Percentiles rank a stretch among this genome's conserved stretches.
phyloP scores from a whole-genome alignment of 1,140 invertebrate genomes.

The Trachymyrmex septentrionalis region DNA sequence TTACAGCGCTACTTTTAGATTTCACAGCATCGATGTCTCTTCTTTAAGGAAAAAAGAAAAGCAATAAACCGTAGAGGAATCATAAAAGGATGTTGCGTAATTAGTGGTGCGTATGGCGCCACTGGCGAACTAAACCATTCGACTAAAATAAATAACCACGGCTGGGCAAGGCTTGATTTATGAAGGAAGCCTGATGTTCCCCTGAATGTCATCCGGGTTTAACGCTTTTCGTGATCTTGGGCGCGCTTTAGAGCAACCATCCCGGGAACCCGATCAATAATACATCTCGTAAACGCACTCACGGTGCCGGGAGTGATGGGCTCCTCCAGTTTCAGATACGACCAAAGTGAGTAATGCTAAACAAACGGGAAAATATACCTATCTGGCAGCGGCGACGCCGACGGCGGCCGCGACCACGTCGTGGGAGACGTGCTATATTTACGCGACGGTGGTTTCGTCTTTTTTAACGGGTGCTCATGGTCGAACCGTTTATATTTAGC shows the following conservation, averaged over 20 bases:
- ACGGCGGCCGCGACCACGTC: conserved; percentile 62
- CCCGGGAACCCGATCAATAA: conserved; percentile 48
- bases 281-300: conserved; percentile 16
- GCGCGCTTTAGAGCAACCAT: conserved; percentile 63
- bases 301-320: conserved; percentile 22
- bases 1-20: conserved; percentile 29
- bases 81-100: conserved; percentile 53
- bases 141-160: conserved; percentile 59
- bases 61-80: conserved; percentile 28
- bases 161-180: conserved; percentile 67
- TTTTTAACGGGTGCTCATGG: conserved; percentile 58
- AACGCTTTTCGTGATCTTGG: conserved; percentile 63
- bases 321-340: conserved; percentile 69
- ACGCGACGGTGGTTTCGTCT: conserved; percentile 72
- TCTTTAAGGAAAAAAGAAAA: neutral
- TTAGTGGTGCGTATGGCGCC: conserved; percentile 40
- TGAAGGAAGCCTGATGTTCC: conserved; percentile 50
- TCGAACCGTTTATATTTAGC: conserved; percentile 79
- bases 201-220: conserved; percentile 36
- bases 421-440: conserved; percentile 82
- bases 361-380: conserved; percentile 70
- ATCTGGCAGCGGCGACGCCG: conserved; percentile 37
- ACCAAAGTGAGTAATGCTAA: conserved; percentile 65
- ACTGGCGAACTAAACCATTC: conserved; percentile 35
- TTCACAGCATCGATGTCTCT: neutral